These are phyloP conservation scores for Gandaritis pyraliata DNA, from an alignment of 2,888 invertebrate genomes.

Conservation along the genomic window DNA sequence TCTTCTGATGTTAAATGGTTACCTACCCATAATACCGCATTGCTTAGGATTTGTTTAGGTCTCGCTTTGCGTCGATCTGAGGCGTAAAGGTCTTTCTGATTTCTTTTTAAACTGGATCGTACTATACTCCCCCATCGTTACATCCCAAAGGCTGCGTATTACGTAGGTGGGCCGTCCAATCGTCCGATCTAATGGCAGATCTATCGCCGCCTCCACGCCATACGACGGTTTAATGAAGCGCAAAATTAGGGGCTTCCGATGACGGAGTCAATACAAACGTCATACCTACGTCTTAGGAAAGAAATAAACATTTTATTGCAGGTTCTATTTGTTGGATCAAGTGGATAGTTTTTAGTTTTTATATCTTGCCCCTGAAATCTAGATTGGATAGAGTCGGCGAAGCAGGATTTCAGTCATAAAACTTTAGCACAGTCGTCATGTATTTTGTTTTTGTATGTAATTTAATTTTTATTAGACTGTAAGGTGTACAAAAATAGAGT, in stretches of 20 bases:
- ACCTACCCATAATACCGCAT: too few species aligned
- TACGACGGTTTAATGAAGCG: constrained; percentile 81
- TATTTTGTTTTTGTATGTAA: too few species aligned
- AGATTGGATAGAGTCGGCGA: too few species aligned
- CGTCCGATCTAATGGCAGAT: constrained; percentile 73
- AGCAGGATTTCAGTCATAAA: too few species aligned
- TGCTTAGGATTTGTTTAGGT: too few species aligned
- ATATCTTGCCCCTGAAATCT: background rate
- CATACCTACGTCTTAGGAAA: constrained; percentile 41
- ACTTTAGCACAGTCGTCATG: too few species aligned
- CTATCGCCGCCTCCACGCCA: constrained; percentile 72
- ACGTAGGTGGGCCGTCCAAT: constrained; percentile 55
- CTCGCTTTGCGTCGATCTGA: too few species aligned
- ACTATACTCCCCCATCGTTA: background rate
- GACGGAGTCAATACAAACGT: constrained; percentile 59
- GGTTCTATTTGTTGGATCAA: constrained; percentile 8
- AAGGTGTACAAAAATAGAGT: too few species aligned
- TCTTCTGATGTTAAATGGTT: too few species aligned
- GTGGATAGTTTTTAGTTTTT: background rate
- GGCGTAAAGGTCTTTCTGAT: too few species aligned
- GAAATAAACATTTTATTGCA: constrained; percentile 39
- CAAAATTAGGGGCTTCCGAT: constrained; percentile 76
- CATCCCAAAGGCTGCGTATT: constrained; percentile 38
- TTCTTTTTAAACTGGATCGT: too few species aligned
- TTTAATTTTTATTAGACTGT: too few species aligned